Conservation (phyloP, 2,113 vertebrate species). For the Oryzias celebensis region DNA sequence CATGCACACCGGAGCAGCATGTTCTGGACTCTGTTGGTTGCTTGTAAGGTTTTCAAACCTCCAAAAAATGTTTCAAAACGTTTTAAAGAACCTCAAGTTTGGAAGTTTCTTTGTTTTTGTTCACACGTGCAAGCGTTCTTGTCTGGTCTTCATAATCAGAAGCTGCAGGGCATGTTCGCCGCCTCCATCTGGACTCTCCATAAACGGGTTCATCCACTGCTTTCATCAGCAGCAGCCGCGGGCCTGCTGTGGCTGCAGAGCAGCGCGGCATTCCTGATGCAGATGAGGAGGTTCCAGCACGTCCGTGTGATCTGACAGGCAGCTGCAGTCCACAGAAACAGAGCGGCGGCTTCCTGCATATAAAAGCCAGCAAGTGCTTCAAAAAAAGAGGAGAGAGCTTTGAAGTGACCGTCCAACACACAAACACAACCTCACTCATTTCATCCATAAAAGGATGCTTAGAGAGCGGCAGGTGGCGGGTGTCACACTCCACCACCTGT, state of each 20-base stretch:
- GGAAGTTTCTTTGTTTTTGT: not conserved
- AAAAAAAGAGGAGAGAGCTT: conserved; percentile 41
- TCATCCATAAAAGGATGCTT: conserved; percentile 45
- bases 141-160: conserved; percentile 8
- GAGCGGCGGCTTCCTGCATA: not conserved
- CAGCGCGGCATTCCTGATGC: too few relatives aligned
- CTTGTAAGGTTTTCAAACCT: too few relatives aligned
- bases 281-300: too few relatives aligned
- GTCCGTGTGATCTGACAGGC: too few relatives aligned
- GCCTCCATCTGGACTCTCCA: conserved; percentile 36
- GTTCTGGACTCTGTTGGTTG: too few relatives aligned
- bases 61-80: too few relatives aligned
- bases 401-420: conserved; percentile 21
- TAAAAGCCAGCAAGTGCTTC: conserved; percentile 51
- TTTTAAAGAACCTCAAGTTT: too few relatives aligned
- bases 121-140: not conserved
- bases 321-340: not conserved
- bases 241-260: not conserved
- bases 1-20: too few relatives aligned
- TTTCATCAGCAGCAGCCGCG: not conserved
- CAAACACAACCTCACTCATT: conserved; percentile 29
- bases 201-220: conserved; percentile 19
- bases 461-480: conserved; percentile 47
- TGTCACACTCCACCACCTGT: conserved; percentile 60
- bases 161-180: not conserved